These are phyloP conservation scores for Malacosoma neustria DNA, from an alignment of 2,888 invertebrate species.

Conservation along the genomic window DNA sequence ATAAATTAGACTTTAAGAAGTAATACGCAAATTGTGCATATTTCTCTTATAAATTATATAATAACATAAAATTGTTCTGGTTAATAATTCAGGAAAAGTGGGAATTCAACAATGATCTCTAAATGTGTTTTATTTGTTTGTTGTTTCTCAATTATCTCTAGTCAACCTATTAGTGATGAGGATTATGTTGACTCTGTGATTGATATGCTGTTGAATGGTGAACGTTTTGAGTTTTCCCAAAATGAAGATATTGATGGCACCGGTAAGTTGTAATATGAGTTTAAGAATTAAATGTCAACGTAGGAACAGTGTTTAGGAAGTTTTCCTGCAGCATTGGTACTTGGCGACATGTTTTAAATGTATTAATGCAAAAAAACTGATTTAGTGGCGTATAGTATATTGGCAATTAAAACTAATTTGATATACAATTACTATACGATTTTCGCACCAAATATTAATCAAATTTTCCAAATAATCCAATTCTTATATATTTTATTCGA, in stretches of 20 bases:
- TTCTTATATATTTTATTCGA: too few species aligned
- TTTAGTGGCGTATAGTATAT: conserved; percentile 2
- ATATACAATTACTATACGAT: not conserved
- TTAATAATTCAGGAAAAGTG: not conserved
- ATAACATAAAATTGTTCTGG: not conserved
- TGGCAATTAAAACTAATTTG: not conserved
- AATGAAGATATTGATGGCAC: conserved; percentile 14
- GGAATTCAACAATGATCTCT: not conserved
- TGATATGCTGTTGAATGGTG: conserved; percentile 31
- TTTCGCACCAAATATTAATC: too few species aligned
- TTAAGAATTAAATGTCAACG: too few species aligned
- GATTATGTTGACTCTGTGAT: conserved; percentile 30
- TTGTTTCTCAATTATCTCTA: not conserved
- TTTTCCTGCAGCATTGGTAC: not conserved
- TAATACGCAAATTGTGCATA: not conserved
- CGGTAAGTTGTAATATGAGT: too few species aligned
- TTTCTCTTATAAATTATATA: not conserved
- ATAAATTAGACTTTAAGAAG: not conserved
- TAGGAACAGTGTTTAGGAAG: too few species aligned
- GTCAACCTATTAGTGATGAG: conserved; percentile 9
- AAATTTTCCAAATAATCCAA: too few species aligned
- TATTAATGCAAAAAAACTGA: not conserved
- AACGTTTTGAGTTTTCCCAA: conserved; percentile 12
- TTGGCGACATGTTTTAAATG: not conserved
- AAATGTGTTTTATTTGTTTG: not conserved